Evolutionary conservation across 1,140 invertebrate genomes (phyloP).

Genomic region (Chelonus insularis): DNA sequence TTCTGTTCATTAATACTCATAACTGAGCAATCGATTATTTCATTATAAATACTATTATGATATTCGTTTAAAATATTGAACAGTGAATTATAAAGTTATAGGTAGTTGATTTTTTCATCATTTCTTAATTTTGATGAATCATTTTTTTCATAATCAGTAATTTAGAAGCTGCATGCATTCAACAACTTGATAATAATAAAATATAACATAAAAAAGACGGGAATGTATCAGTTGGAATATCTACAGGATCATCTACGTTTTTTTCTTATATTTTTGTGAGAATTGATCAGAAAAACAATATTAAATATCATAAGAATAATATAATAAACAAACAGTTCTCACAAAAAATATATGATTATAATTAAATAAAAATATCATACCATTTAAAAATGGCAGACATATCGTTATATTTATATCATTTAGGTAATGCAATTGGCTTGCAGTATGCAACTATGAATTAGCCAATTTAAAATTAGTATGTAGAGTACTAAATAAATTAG

Average conservation of each 20-base stretch:
- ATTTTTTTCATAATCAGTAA: conserved; percentile 1
- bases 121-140: conserved; percentile 7
- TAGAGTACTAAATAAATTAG: no score
- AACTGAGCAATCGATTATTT: no score
- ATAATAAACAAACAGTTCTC: conserved; percentile 26
- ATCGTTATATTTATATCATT: conserved; percentile 12
- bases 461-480: no score
- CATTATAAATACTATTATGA: not conserved
- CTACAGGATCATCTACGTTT: conserved; percentile 26
- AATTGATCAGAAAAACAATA: no score
- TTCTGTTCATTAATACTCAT: no score
- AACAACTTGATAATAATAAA: conserved; percentile 23
- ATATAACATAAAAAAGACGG: conserved; percentile 28
- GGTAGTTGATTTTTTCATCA: no score
- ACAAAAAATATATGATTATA: conserved; percentile 23
- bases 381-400: conserved; percentile 18
- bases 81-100: conserved; percentile 17
- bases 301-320: no score
- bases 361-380: conserved; percentile 11
- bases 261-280: conserved; percentile 7
- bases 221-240: conserved; percentile 24
- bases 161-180: conserved; percentile 24
- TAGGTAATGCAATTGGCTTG: conserved; percentile 7
- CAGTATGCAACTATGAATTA: no score
- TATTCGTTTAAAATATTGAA: not conserved